phyloP scores from a whole-genome alignment of 2,797 vertebrate genomes.

The Todus mexicanus region DNA sequence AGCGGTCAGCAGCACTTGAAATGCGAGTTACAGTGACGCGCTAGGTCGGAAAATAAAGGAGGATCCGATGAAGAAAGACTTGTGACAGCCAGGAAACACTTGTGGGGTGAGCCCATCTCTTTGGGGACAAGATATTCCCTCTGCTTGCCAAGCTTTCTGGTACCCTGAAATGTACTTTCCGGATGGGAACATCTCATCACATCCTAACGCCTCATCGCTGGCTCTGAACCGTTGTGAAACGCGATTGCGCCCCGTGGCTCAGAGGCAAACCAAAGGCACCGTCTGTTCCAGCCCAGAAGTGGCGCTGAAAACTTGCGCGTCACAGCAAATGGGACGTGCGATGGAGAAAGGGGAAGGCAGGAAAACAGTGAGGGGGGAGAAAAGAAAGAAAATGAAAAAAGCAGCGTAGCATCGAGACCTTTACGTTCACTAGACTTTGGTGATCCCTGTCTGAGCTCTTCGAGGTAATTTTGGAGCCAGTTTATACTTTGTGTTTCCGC shows the following conservation, averaged over 20 bases:
- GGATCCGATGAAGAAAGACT: neutral
- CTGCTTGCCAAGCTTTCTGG: neutral
- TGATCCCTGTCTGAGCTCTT: neutral
- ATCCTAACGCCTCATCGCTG: neutral
- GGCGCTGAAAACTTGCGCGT: neutral
- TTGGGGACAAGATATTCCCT: neutral
- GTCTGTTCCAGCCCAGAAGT: neutral
- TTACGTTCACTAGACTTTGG: neutral
- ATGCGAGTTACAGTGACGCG: neutral
- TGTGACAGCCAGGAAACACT: neutral
- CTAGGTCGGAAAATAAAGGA: neutral
- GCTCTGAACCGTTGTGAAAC: neutral
- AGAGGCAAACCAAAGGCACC: neutral
- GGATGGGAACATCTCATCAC: neutral
- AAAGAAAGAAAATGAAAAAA: neutral
- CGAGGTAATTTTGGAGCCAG: neutral
- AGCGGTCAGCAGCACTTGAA: neutral
- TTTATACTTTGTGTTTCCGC: neutral
- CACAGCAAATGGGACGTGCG: neutral
- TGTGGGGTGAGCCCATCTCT: neutral
- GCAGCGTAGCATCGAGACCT: neutral
- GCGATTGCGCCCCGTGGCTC: neutral
- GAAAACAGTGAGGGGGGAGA: neutral
- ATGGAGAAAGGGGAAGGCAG: neutral
- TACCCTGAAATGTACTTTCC: neutral